phyloP scores from a whole-genome alignment of 2,797 vertebrate genomes.

The Sphenodon punctatus region DNA sequence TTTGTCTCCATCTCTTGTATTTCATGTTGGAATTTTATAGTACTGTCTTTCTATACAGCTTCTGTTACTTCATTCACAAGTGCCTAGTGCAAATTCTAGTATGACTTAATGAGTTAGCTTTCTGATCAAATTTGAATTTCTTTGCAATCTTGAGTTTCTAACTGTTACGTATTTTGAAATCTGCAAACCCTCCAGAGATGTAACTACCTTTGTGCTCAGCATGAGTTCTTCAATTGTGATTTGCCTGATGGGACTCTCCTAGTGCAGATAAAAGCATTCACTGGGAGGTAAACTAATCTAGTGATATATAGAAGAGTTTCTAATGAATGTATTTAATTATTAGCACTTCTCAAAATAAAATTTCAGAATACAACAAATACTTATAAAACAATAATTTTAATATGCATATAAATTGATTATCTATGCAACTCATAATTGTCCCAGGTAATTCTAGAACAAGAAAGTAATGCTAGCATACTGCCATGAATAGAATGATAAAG shows the following conservation, averaged over 20 bases:
- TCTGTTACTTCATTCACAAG: background rate
- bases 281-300: background rate
- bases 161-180: background rate
- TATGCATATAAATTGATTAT: background rate
- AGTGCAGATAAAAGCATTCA: background rate
- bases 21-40: no score
- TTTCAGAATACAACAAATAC: background rate
- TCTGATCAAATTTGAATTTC: background rate
- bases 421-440: background rate
- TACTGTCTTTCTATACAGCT: no score
- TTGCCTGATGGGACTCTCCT: background rate
- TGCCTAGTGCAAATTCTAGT: background rate
- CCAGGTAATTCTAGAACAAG: background rate
- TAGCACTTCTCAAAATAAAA: background rate
- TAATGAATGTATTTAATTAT: background rate
- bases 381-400: background rate
- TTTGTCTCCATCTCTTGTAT: no score
- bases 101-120: background rate
- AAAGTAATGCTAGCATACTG: background rate
- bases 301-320: background rate
- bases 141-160: background rate
- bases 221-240: background rate
- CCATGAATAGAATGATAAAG: background rate
- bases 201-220: background rate
- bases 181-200: background rate